phyloP scores from a whole-genome alignment of 2,113 vertebrate genomes.

The Phoxinus phoxinus region DNA sequence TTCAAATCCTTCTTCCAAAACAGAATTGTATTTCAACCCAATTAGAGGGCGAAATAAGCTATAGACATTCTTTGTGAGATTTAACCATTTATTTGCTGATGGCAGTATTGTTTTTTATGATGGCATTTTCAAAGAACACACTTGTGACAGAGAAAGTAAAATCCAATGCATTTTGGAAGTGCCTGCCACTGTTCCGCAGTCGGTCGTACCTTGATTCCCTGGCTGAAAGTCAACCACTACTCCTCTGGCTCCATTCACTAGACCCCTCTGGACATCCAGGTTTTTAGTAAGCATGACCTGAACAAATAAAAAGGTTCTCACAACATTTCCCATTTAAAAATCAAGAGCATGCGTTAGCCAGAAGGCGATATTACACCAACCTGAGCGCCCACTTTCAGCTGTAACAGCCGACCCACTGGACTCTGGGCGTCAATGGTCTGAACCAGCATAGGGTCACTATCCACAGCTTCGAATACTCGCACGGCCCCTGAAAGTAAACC shows the following conservation, averaged over 20 bases:
- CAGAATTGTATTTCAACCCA: too few species aligned
- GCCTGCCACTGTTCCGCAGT: not conserved
- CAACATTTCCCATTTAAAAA: not conserved
- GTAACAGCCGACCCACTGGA: constrained; percentile 84
- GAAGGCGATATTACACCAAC: constrained; percentile 61
- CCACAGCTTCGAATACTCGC: constrained; percentile 83
- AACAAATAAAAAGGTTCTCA: not conserved
- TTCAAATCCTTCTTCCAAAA: not conserved
- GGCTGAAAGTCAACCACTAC: constrained; percentile 87
- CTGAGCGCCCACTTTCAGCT: constrained; percentile 93
- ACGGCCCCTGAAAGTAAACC: constrained; percentile 72
- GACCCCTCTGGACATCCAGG: constrained; percentile 85
- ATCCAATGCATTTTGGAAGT: not conserved
- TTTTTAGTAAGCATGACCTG: constrained; percentile 98
- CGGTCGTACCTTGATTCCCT: constrained; percentile 79
- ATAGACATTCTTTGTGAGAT: not conserved
- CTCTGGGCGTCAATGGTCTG: constrained; percentile 86
- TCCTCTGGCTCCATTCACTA: constrained; percentile 94
- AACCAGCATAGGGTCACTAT: constrained; percentile 85
- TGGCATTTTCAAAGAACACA: not conserved
- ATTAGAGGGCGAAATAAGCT: too few species aligned
- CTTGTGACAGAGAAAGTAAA: not conserved
- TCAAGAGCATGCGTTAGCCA: not conserved
- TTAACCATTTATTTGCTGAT: not conserved
- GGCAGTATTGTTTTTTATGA: too few species aligned